These are phyloP conservation scores for Teleopsis dalmanni DNA, from an alignment of 1,140 invertebrate genomes.

Conservation along the genomic window DNA sequence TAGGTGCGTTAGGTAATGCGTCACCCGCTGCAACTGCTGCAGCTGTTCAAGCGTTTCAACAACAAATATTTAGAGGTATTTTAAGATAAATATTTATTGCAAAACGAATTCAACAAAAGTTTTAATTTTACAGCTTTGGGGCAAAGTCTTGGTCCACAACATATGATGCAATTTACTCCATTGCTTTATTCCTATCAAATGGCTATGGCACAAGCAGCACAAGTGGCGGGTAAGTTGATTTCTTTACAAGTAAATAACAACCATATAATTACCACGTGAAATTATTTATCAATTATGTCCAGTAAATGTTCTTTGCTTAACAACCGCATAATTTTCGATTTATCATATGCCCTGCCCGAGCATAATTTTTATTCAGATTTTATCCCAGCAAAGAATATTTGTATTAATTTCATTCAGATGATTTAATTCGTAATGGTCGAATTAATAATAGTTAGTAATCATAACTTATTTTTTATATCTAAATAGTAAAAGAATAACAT, in stretches of 20 bases:
- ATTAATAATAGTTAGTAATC: too few relatives aligned
- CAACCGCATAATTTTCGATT: too few relatives aligned
- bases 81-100: background rate
- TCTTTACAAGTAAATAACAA: background rate
- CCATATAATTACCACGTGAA: background rate
- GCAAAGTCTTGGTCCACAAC: conserved; percentile 52
- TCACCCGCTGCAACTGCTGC: conserved; percentile 53
- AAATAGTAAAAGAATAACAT: too few relatives aligned
- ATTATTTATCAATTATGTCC: background rate
- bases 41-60: conserved; percentile 72
- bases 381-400: too few relatives aligned
- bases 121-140: conserved; percentile 26
- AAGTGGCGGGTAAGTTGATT: conserved; percentile 49
- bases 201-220: conserved; percentile 67
- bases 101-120: background rate
- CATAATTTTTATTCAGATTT: too few relatives aligned
- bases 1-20: conserved; percentile 34
- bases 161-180: conserved; percentile 78
- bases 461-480: too few relatives aligned
- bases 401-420: too few relatives aligned
- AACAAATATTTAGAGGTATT: conserved; percentile 65
- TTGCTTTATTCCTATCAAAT: conserved; percentile 80
- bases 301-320: too few relatives aligned
- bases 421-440: too few relatives aligned
- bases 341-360: too few relatives aligned